Conservation (phyloP, 2,113 vertebrate genomes). For the Phyllostomus discolor region DNA sequence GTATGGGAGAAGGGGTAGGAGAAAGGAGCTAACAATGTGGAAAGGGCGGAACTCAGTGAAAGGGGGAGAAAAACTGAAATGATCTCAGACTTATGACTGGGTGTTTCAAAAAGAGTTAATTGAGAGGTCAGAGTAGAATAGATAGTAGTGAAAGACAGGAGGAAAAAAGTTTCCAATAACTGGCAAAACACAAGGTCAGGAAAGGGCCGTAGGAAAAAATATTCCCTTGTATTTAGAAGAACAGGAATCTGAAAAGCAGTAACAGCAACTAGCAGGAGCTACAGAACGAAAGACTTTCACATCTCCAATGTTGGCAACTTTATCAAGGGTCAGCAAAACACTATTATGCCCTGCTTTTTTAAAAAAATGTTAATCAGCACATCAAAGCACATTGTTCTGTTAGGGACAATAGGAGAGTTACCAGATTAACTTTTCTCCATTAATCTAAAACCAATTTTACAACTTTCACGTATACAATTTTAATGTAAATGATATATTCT, state of each 20-base stretch:
- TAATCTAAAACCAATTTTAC: conserved; percentile 23
- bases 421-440: not conserved
- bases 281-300: not conserved
- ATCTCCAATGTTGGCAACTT: not conserved
- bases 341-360: not conserved
- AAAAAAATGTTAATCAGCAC: not conserved
- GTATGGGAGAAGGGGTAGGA: not conserved
- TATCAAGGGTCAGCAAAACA: not conserved
- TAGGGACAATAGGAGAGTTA: not conserved
- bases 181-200: not conserved
- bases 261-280: not conserved
- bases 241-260: not conserved
- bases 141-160: not conserved
- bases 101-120: conserved; percentile 34
- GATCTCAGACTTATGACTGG: not conserved
- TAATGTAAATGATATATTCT: not conserved
- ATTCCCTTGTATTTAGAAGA: not conserved
- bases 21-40: not conserved
- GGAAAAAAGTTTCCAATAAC: not conserved
- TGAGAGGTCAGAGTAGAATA: not conserved
- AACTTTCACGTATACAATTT: not conserved
- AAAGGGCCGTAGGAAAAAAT: conserved; percentile 11
- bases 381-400: conserved; percentile 15
- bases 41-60: not conserved
- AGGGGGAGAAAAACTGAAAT: not conserved